phyloP scores from a whole-genome alignment of 1,140 invertebrate species.

The Holcopasites calliopsidis region DNA sequence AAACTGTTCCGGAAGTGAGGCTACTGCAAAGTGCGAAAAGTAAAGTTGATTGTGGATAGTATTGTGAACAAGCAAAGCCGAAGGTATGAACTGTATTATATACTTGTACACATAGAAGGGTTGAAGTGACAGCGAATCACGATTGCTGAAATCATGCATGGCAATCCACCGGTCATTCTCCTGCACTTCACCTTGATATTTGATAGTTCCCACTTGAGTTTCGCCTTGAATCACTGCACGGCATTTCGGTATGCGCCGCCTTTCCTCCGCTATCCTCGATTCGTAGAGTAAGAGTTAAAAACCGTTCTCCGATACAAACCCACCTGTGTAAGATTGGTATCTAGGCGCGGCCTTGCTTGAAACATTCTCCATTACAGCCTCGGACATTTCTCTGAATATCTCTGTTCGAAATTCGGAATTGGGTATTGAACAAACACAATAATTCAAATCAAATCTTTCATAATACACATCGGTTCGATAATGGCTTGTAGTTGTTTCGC shows the following conservation, averaged over 20 bases:
- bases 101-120: no score
- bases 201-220: constrained; percentile 34
- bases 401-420: not conserved
- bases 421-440: no score
- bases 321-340: not conserved
- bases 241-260: not conserved
- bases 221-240: not conserved
- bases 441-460: no score
- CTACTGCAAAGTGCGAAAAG: no score
- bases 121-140: not conserved
- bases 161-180: not conserved
- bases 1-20: no score
- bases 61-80: no score
- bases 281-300: constrained; percentile 13
- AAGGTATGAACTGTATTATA: no score
- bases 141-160: not conserved
- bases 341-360: not conserved
- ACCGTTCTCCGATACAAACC: not conserved
- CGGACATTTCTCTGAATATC: not conserved
- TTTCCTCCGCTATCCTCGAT: not conserved
- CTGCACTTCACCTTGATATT: constrained; percentile 32
- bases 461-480: no score
- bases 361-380: not conserved
- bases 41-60: no score
- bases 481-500: no score